Evolutionary conservation across 2,888 invertebrate genomes (phyloP), one percentile per base, ranked within the genome.

Genomic region (Halocaridina rubra): DNA sequence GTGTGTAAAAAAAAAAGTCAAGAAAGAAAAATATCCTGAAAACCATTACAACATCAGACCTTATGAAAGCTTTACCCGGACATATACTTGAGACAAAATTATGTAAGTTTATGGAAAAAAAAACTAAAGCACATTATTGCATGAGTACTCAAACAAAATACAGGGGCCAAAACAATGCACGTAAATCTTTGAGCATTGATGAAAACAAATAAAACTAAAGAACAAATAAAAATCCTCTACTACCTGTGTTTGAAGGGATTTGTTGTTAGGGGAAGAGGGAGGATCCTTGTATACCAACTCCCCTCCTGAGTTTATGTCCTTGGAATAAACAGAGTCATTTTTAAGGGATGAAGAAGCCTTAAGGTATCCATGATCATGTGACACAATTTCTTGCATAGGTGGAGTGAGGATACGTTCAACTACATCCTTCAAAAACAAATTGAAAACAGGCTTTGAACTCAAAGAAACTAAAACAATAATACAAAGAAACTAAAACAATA

Each of bases 331-430:
- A 2, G 16, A 1, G 10, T 80, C 59, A 16, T 13, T 32, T 27
- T 46, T 80, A 22, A 10, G 8, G 22, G 72, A 72, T 22, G 82
- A 46, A 13, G 72, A 59, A 19, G 72, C 78, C 24, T 72, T 78
- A n/a, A 84, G 78, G 61, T 84, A 84, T 8, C 78, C 82, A 10
- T 84, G 82, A 46, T 84, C 82, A 64, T 84, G 82, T 8, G 82
- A 84, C 30, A 84, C 82, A 4, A 78, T 71, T 30, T 84, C 77
- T 30, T 81, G 76, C 22, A 81, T 81, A 33, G 81, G 81, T n/a
- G 53, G 80, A 33, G 33, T 27, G 32, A 13, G 16, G 10, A 5
- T 27, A 27, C 29, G 33, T 72, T 46, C 13, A 24, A 10, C 69
- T 19, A 46, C 39, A 13, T 71, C 57, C 69, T 69, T 33, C 24